Base-by-base conservation (phyloP, 2,888 invertebrate species). In the Dexiosoma caninum region DNA sequence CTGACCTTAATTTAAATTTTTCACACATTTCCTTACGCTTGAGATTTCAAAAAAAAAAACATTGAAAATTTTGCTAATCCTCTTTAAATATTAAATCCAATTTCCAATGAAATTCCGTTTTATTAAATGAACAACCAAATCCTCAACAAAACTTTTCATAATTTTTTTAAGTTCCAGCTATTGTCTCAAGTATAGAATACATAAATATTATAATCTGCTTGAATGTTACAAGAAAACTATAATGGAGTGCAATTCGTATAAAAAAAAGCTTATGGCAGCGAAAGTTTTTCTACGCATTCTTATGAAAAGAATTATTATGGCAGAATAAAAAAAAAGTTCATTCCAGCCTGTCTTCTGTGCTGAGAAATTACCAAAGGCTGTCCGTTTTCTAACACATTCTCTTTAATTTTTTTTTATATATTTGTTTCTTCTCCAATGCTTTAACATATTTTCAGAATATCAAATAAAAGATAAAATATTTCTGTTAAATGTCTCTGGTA, bases 241-340 rank as follows among this genome's bases (percentile, higher is more conserved):
- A 66, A 40, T 32, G 64, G 53, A 64, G 51, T 53, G 27, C 30
- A 60, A 72, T 7, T 71, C 55, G 71, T 46, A 6, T 62, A 55
- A 66, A 12, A n/a, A n/a, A 74, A 75, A 77, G 60, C 76, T 71
- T 77, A 67, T 74, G 79, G 40, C 46, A 78, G 82, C 72, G 76
- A 82, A 83, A 80, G 81, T 82, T 83, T 80, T 83, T 81, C 51
- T 72, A 75, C 76, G 72, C 75, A 82, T 70, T 80, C 77, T 71
- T 67, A 70, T 44, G 2, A 62, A 62, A 82, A 82, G 78, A 83
- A 83, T 82, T 83, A 83, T 83, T 80, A 67, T 69, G 59, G 66
- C 51, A 35, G 27, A 40, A 37, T n/a, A n/a, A 30, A 32, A 44
- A 57, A 57, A 62, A 30, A 46, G 16, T 8, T 10, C 12, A 12